These are phyloP conservation scores for Melanchra persicariae DNA, from an alignment of 2,888 invertebrate genomes.

Conservation along the genomic window DNA sequence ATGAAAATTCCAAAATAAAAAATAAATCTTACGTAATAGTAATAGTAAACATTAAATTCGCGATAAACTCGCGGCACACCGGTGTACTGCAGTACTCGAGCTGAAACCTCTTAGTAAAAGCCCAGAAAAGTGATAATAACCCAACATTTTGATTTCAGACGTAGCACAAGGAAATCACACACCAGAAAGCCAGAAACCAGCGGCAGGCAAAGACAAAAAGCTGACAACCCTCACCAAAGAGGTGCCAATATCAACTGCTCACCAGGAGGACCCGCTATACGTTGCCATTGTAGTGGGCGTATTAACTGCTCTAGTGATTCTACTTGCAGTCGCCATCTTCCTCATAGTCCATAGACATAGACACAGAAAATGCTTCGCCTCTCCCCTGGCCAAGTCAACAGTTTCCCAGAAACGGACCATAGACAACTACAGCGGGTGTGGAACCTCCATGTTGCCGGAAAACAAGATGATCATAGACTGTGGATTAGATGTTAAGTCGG, in stretches of 20 bases:
- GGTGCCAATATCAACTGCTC: slow-evolving; percentile 92
- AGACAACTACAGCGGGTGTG: slow-evolving; percentile 91
- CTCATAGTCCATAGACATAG: slow-evolving; percentile 93
- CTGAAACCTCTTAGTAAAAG: too few species aligned
- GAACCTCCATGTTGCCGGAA: slow-evolving; percentile 89
- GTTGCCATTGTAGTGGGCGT: slow-evolving; percentile 95
- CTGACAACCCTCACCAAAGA: slow-evolving; percentile 87
- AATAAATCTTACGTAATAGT: too few species aligned
- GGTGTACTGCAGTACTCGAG: too few species aligned
- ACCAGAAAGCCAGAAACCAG: slow-evolving; percentile 91
- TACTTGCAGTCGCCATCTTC: slow-evolving; percentile 93
- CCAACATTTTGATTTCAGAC: slow-evolving; percentile 77
- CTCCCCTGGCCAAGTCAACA: slow-evolving; percentile 91
- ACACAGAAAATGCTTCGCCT: slow-evolving; percentile 94
- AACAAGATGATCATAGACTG: slow-evolving; percentile 90
- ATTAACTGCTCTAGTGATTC: slow-evolving; percentile 93
- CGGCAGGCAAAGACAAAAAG: slow-evolving; percentile 87
- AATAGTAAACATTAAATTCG: too few species aligned
- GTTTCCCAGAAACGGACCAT: slow-evolving; percentile 86
- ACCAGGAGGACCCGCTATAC: slow-evolving; percentile 93
- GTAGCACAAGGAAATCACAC: slow-evolving; percentile 94
- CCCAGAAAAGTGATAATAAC: neutral
- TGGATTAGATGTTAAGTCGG: slow-evolving; percentile 92
- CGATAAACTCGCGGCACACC: too few species aligned
- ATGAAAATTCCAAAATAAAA: too few species aligned